Conservation (phyloP, 2,797 vertebrate species). For the Hippocampus kuda region DNA sequence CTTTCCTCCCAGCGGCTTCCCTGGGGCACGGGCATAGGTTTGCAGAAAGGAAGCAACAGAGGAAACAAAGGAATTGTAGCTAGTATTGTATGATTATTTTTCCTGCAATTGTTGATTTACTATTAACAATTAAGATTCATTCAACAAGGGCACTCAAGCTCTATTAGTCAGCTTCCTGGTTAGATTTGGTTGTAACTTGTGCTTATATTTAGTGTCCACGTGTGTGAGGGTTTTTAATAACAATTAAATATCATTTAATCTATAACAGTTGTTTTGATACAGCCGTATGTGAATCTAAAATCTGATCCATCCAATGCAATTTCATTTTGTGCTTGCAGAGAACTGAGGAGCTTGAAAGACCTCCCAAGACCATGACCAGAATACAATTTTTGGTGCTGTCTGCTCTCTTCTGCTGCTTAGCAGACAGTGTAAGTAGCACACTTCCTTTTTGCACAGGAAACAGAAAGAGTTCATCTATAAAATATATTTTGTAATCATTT, state of each 20-base stretch:
- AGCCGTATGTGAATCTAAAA: background rate
- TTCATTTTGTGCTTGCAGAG: conserved; percentile 1
- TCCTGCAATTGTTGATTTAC: conserved; percentile 36
- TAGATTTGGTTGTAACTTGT: background rate
- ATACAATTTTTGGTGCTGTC: conserved; percentile 39
- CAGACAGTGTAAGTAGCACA: conserved; percentile 54
- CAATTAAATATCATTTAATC: no score
- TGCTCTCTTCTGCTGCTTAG: conserved; percentile 55
- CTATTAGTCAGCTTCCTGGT: conserved; percentile 1
- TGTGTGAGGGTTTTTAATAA: background rate
- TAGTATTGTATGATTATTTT: conserved; percentile 11
- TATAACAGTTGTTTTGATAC: no score
- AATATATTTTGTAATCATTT: no score
- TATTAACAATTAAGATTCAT: conserved; percentile 15
- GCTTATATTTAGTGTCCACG: conserved; percentile 1
- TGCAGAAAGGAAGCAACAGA: conserved; percentile 38
- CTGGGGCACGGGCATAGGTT: conserved; percentile 2
- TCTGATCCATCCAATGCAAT: background rate
- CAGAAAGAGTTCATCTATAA: background rate
- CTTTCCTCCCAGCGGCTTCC: conserved; percentile 29
- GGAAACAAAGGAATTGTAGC: conserved; percentile 4
- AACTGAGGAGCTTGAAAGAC: background rate
- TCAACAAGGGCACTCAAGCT: background rate
- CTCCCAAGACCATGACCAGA: conserved; percentile 35
- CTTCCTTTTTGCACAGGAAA: background rate